Base-by-base conservation (phyloP, 1,140 invertebrate species). In the Diabrotica virgifera region DNA sequence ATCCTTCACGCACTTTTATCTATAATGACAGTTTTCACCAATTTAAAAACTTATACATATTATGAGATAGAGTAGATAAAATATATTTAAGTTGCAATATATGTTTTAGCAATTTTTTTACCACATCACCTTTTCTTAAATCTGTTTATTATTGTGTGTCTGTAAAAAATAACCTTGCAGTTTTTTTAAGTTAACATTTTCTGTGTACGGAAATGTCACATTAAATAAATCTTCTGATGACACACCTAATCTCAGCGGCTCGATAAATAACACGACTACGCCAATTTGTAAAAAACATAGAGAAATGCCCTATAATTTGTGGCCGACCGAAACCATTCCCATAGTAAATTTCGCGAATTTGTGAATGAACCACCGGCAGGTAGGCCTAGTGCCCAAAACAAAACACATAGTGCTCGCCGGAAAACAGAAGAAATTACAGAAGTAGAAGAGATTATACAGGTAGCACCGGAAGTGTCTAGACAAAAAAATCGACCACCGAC, bases 231-330 rank as follows among this genome's bases (percentile, higher is more conserved):
- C 40, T 46, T 46, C 40, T 46, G 40, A 46, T 46, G 40, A 46
- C 40, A 46, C 40, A 8, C 24, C 24, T 1, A 24, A 46, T 51
- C 37, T 37, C 11, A 35, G 40, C 50, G 46, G 58, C 51, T 57
- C 12, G 62, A 62, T 59, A 36, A 57, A 60, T 63, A 63, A 56
- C 60, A 59, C 54, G 46, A 51, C 40, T 59, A 63, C 63, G 57
- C 40, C 37, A 58, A 52, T 59, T 36, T 55, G 37, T 14, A 67
- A 60, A 64, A 35, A 51, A 46, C 40, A 46, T 6, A 46, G 40
- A 46, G 8, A 46, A 46, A 46, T n/a, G 40, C 8, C 40, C 40
- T 46, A 46, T 46, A 46, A 46, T 46, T 46, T 10, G 40, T 46
- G 8, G 4, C n/a, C 40, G 40, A 10, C 40, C 40, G 40, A 46